Conservation (phyloP, 2,113 vertebrate genomes). For the Eulemur macaco region DNA sequence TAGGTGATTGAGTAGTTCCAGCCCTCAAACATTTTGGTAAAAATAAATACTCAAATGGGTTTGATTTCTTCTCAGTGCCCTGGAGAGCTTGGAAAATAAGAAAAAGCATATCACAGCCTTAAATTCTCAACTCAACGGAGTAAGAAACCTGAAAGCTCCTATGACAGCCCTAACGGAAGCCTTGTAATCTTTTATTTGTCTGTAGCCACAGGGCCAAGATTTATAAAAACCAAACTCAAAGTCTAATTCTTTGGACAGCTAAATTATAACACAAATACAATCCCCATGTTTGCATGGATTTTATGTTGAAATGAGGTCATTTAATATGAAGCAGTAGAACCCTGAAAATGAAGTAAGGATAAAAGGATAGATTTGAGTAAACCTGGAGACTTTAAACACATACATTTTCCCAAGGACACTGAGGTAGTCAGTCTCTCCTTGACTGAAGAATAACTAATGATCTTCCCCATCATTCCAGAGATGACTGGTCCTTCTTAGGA, state of each 20-base stretch:
- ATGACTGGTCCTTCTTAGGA: background rate
- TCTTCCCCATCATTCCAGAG: background rate
- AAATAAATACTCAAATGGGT: background rate
- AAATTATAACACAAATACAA: background rate
- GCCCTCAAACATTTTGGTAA: background rate
- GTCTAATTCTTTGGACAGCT: background rate
- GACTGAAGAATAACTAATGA: background rate
- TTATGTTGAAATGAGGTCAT: background rate
- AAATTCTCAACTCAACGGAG: background rate
- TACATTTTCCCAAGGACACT: background rate
- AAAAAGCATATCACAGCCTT: background rate
- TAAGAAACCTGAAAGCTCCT: background rate
- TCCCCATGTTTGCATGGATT: background rate
- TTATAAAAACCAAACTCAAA: background rate
- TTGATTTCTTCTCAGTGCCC: background rate
- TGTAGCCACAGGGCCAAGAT: background rate
- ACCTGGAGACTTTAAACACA: background rate
- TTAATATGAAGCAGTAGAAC: background rate
- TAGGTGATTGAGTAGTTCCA: background rate
- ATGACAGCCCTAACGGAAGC: background rate
- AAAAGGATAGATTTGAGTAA: background rate
- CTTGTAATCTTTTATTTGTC: background rate
- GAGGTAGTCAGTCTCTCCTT: background rate
- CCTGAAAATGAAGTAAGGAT: background rate
- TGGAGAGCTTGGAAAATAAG: background rate